Conservation (phyloP, 2,888 invertebrate genomes). For the Globia sparganii region DNA sequence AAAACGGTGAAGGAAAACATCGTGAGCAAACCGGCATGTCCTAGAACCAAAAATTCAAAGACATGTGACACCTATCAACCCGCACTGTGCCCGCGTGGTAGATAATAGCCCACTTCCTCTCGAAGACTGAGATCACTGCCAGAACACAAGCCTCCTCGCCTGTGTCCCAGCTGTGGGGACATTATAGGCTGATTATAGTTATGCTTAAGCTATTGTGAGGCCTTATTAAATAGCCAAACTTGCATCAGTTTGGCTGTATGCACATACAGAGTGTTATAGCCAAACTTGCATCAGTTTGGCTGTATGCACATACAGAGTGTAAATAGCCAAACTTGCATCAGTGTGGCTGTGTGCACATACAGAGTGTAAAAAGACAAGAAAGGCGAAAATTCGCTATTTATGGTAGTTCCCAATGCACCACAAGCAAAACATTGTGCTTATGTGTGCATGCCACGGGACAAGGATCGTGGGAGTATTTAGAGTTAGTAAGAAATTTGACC, state of each 20-base stretch:
- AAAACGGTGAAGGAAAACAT: not conserved
- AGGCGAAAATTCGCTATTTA: too few species aligned
- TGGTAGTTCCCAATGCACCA: not conserved
- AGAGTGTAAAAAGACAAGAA: not conserved
- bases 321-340: not conserved
- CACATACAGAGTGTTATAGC: not conserved
- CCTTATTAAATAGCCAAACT: not conserved
- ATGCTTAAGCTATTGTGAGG: not conserved
- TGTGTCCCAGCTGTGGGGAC: too few species aligned
- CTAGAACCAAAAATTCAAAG: too few species aligned
- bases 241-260: not conserved
- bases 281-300: too few species aligned
- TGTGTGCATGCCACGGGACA: not conserved
- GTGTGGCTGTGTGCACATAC: not conserved
- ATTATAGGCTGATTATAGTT: too few species aligned
- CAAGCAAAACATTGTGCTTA: not conserved
- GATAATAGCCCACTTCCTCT: not conserved
- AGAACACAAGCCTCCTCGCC: too few species aligned
- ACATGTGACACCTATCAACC: too few species aligned
- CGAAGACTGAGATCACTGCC: too few species aligned
- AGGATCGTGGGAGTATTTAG: not conserved
- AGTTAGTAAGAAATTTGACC: not conserved
- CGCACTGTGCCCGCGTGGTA: too few species aligned
- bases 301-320: not conserved
- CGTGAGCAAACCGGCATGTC: too few species aligned